phyloP scores from a whole-genome alignment of 1,140 invertebrate genomes.

The Patella vulgata region DNA sequence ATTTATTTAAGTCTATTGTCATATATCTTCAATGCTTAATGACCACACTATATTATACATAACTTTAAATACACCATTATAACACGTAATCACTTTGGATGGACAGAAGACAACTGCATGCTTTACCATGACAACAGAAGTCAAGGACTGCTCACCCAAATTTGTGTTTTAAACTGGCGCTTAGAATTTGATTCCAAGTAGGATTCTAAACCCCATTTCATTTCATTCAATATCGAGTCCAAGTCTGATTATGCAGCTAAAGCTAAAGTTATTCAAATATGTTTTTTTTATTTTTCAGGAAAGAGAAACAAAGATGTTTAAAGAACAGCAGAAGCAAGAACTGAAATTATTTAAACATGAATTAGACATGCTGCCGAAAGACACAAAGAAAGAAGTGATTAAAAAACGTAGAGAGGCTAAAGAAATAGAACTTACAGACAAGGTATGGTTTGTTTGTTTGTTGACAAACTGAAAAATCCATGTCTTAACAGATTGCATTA shows the following conservation, averaged over 20 bases:
- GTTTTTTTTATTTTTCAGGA: slow-evolving; percentile 70
- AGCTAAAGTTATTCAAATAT: too few relatives aligned
- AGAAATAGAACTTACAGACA: slow-evolving; percentile 87
- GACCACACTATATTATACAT: too few relatives aligned
- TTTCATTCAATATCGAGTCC: too few relatives aligned
- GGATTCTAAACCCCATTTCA: neutral
- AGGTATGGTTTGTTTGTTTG: slow-evolving; percentile 70
- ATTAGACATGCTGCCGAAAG: slow-evolving; percentile 91
- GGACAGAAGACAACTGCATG: too few relatives aligned
- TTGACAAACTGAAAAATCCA: too few relatives aligned
- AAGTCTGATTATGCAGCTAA: too few relatives aligned
- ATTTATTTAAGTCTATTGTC: too few relatives aligned
- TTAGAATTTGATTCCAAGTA: neutral
- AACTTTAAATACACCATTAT: too few relatives aligned
- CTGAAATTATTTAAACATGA: slow-evolving; percentile 92
- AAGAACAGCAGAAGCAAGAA: slow-evolving; percentile 93
- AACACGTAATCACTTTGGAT: too few relatives aligned
- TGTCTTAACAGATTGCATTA: too few relatives aligned
- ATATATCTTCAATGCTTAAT: too few relatives aligned
- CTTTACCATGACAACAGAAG: too few relatives aligned
- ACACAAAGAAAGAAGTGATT: slow-evolving; percentile 89
- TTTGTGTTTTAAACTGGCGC: neutral
- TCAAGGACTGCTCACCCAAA: neutral
- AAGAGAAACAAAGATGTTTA: slow-evolving; percentile 89
- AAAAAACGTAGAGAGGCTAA: slow-evolving; percentile 84